Evolutionary conservation across 2,797 vertebrate species (phyloP), one percentile per base, ranked within the genome.

Genomic region (Tokudaia tokunoshimensis): DNA sequence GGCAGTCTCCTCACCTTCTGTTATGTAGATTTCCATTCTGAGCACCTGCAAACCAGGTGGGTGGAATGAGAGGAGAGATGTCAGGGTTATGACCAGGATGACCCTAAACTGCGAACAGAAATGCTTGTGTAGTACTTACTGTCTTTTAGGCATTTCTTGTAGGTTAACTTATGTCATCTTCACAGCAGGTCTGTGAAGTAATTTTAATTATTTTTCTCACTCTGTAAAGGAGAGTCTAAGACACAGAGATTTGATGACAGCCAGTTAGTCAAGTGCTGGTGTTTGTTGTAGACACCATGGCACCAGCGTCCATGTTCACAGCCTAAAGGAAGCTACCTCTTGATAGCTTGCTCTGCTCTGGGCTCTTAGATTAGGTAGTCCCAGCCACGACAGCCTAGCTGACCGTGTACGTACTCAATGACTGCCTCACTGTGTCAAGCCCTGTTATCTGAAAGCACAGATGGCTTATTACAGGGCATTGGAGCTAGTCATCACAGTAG

Each of bases 221-320:
- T 97, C 95, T 97, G 80, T 79, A 92, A 96, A 91, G 91, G 63
- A 95, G 80, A 37, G 78, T 61, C 74, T 93, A n/a, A 94, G 75
- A n/a, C 91, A 96, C 44, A 94, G 31, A 90, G 41, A 47, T 95
- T 92, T 80, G 84, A 22, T 92, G 92, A 57, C 26, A 20, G 37
- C 55, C 90, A 87, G 61, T 89, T 95, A 91, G 74, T 37, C 24
- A 80, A 95, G 91, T 81, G 24, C 72, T 86, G 24, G 22, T 93
- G 67, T 94, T 84, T 92, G 15, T 52, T 94, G 94, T 88, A 92
- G 57, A 37, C 37, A 41, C 37, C 92, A 74, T 85, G 72, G 50
- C 65, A 95, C 79, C 67, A 92, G 50, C 87, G 91, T 83, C 41
- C n/a, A 29, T 19, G 29, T 78, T 95, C 41, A 97, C 95, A 93